Percentiles rank a stretch among this genome's conserved stretches.
phyloP scores from a whole-genome alignment of 2,113 vertebrate species.

The Oryzias javanicus region DNA sequence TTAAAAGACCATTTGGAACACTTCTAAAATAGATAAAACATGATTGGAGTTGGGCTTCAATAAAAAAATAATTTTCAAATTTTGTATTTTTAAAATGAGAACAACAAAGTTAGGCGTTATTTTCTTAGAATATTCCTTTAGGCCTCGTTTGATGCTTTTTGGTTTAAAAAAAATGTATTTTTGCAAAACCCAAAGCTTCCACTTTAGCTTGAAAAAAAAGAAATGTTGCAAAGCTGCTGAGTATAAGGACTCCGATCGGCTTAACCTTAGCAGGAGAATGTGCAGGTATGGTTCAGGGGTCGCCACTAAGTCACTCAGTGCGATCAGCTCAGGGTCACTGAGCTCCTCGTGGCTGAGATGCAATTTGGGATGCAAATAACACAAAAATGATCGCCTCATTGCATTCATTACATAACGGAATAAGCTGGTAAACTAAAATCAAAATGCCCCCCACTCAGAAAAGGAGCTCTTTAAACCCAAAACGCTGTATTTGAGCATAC shows the following conservation, averaged over 20 bases:
- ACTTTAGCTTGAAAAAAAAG: neutral
- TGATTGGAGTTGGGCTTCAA: too few relatives aligned
- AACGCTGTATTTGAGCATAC: slow-evolving; percentile 16
- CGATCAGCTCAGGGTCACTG: slow-evolving; percentile 28
- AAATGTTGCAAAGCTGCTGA: neutral
- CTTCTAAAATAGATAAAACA: too few relatives aligned
- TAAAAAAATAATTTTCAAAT: too few relatives aligned
- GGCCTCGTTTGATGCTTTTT: too few relatives aligned
- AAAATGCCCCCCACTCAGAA: slow-evolving; percentile 22
- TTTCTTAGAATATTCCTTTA: too few relatives aligned
- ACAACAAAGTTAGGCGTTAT: too few relatives aligned
- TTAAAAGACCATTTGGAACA: too few relatives aligned
- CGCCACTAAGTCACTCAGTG: slow-evolving; percentile 41
- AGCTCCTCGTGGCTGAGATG: slow-evolving; percentile 28
- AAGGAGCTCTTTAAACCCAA: slow-evolving; percentile 19
- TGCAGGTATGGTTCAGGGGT: slow-evolving; percentile 35
- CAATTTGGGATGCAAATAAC: slow-evolving; percentile 41
- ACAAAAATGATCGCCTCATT: slow-evolving; percentile 43
- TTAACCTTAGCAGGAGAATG: slow-evolving; percentile 29
- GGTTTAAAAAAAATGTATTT: too few relatives aligned
- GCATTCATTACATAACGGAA: slow-evolving; percentile 60
- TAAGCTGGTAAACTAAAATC: slow-evolving; percentile 42
- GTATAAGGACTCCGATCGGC: slow-evolving; percentile 13
- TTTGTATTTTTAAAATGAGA: too few relatives aligned
- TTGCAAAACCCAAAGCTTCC: neutral